Evolutionary conservation across 2,113 vertebrate species (phyloP), one percentile per base, ranked within the genome.

Genomic region (Paramisgurnus dabryanus): DNA sequence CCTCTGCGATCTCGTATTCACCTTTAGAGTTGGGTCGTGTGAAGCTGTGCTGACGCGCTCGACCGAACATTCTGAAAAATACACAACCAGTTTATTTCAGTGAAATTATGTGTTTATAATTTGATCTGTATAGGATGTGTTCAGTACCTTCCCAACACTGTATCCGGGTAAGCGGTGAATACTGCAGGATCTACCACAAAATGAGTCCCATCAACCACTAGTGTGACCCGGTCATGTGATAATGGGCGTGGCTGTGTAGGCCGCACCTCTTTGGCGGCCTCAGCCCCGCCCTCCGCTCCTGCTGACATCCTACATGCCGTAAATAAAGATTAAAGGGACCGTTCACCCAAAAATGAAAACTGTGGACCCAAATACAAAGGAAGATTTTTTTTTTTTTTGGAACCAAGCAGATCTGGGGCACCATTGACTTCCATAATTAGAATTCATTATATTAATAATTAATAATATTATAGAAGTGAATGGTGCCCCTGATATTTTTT

Each of bases 11-110:
- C 85, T 99, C 97, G 72, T 94, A 99, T 74, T 98, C 97, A 81
- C 97, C 98, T 84, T 99, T 99, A 64, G 98, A 96, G 84, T 99
- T 99, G 76, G 97, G 96, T 18, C 97, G 93, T 11, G 96, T 98
- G 65, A 99, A 98, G 82, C 99, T 98, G 91, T 99, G 94, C 84
- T 99, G 96, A 88, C 97, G 92, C 49, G 96, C 97, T n/a, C 97
- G 97, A 50, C 98, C 97, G 87, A 99, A 99, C 98, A 99, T 99
- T 90, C 98, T 94, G 69, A 0, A 60, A 69, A 66, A 82, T 17
- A 86, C 11, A 39, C 6, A 47, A 2, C 0, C 7, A 47, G 45
- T 47, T 47, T 6, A 55, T 15, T 55, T 6, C 12, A 55, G 15
- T 17, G 15, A 17, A 55, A 6, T 15, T 15, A 34, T 22, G 15